phyloP scores from a whole-genome alignment of 2,888 invertebrate genomes.

The Salpingus planirostris region DNA sequence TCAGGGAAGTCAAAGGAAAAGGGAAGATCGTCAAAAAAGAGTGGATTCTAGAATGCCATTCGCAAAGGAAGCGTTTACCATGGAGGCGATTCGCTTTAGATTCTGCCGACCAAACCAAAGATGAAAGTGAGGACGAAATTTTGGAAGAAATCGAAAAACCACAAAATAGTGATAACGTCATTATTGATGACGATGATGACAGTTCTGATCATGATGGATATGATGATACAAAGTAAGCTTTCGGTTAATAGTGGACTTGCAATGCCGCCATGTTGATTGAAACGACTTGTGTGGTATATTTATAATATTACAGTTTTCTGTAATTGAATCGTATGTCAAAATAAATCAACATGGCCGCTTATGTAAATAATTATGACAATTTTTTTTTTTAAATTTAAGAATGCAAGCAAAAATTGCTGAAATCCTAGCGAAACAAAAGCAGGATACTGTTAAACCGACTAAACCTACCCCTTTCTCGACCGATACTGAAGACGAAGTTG shows the following conservation, averaged over 20 bases:
- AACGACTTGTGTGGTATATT: too few species aligned
- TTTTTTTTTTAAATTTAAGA: conserved; percentile 5
- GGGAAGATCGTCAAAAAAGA: conserved; percentile 57
- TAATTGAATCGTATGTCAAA: too few species aligned
- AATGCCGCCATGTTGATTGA: too few species aligned
- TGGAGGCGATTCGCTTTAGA: conserved; percentile 58
- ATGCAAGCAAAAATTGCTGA: conserved; percentile 9
- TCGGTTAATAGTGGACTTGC: too few species aligned
- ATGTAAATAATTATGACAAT: conserved; percentile 20
- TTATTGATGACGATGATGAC: conserved; percentile 4
- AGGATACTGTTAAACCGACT: too few species aligned
- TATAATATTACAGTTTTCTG: too few species aligned
- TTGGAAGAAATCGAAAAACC: conserved; percentile 31
- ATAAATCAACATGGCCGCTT: not conserved
- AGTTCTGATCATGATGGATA: conserved; percentile 10
- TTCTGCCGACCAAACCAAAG: conserved; percentile 35
- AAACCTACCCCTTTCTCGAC: conserved; percentile 27
- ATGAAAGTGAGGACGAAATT: conserved; percentile 49
- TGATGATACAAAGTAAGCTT: conserved; percentile 14
- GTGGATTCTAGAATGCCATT: conserved; percentile 66
- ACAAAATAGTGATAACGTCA: conserved; percentile 3
- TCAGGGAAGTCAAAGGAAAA: conserved; percentile 57
- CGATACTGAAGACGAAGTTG: conserved; percentile 38
- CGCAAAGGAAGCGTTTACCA: conserved; percentile 51
- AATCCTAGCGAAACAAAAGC: conserved; percentile 14